These are phyloP conservation scores for Rachycentron canadum DNA, from an alignment of 2,797 vertebrate species.

Conservation along the genomic window DNA sequence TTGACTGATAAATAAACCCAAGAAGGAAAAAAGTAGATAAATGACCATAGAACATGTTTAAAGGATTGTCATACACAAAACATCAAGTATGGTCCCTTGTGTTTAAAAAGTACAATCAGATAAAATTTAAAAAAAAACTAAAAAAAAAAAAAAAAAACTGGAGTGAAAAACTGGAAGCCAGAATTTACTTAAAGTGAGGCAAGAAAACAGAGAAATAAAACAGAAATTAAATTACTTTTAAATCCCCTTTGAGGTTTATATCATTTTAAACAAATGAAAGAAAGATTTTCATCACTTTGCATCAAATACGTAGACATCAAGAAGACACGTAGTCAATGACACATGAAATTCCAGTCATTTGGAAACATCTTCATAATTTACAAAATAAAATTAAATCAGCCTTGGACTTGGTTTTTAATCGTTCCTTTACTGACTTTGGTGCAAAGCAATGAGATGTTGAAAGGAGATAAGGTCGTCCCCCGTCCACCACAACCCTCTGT, in stretches of 20 bases:
- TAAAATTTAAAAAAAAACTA: neutral
- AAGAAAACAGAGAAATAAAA: neutral
- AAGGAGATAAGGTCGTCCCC: neutral
- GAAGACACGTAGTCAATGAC: neutral
- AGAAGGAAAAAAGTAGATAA: neutral
- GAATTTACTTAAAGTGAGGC: neutral
- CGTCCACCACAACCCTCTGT: too few relatives aligned
- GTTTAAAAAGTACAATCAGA: too few relatives aligned
- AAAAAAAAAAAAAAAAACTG: neutral
- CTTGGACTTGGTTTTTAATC: too few relatives aligned
- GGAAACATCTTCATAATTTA: neutral
- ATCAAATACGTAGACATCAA: neutral
- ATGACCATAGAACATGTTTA: neutral
- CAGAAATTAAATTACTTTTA: neutral
- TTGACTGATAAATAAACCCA: neutral
- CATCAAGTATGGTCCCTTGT: neutral
- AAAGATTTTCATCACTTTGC: too few relatives aligned
- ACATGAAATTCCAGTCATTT: neutral
- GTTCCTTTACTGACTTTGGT: neutral
- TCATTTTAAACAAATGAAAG: too few relatives aligned
- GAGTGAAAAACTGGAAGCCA: neutral
- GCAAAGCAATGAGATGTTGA: neutral
- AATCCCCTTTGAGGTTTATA: neutral
- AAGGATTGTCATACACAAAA: neutral
- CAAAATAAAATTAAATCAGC: neutral